Evolutionary conservation across 2,113 vertebrate genomes (phyloP).

Genomic region (Aptenodytes forsteri): DNA sequence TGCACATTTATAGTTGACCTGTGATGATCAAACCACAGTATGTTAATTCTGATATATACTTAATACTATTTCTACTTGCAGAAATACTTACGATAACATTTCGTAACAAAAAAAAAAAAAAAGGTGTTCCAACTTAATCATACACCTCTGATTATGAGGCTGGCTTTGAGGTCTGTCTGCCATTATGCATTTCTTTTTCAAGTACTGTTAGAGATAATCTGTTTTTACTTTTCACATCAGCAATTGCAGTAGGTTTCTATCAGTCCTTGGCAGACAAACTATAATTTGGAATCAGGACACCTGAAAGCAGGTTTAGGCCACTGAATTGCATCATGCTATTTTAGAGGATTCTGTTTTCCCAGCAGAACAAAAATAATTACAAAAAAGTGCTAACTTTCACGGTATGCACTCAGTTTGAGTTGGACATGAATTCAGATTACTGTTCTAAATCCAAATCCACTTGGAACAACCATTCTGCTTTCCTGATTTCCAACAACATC

Average conservation of each 20-base stretch:
- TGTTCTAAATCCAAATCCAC: background rate
- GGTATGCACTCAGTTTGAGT: background rate
- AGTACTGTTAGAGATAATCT: background rate
- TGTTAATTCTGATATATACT: background rate
- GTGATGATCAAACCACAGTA: background rate
- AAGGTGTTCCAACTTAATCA: background rate
- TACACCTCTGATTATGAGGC: background rate
- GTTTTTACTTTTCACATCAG: background rate
- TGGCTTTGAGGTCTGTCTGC: slow-evolving; percentile 1
- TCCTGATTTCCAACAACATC: background rate
- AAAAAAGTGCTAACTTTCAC: background rate
- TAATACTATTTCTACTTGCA: background rate
- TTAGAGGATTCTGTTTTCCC: background rate
- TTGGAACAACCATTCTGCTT: background rate
- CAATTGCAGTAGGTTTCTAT: background rate
- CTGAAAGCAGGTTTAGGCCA: background rate
- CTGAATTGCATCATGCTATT: background rate
- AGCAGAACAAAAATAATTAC: background rate
- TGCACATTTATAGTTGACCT: background rate
- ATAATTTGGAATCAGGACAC: background rate
- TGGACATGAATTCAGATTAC: background rate
- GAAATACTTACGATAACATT: background rate
- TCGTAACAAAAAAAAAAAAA: background rate
- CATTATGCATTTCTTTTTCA: background rate
- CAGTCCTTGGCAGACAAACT: background rate